A percentile compares a stretch with the other conserved stretches of the same genome.
These are phyloP conservation scores for Cardiocondyla obscurior DNA, from an alignment of 1,140 invertebrate species.

Conservation along the genomic window DNA sequence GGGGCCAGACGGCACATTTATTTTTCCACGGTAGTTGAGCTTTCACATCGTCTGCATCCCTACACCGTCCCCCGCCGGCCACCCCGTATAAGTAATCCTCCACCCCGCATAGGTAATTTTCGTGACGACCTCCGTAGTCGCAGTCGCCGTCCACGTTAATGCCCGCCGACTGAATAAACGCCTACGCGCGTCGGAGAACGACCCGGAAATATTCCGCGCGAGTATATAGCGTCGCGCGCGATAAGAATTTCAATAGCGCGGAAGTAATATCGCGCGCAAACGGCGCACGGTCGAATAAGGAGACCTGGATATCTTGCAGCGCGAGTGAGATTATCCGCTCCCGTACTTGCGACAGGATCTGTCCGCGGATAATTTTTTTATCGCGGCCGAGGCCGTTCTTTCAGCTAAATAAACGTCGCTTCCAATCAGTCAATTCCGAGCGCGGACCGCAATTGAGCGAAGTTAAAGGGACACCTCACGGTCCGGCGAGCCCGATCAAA, in stretches of 20 bases:
- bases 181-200: constrained; percentile 53
- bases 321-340: neutral
- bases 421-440: constrained; percentile 54
- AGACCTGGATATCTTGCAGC: neutral
- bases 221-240: constrained; percentile 7
- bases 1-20: constrained; percentile 67
- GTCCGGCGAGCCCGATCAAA: constrained; percentile 56
- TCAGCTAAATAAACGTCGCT: constrained; percentile 23
- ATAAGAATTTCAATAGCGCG: constrained; percentile 43
- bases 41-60: constrained; percentile 68
- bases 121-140: constrained; percentile 66
- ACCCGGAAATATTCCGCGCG: constrained; percentile 29
- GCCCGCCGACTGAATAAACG: constrained; percentile 68
- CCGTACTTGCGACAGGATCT: neutral
- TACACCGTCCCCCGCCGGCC: constrained; percentile 54
- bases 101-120: constrained; percentile 69
- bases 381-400: neutral
- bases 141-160: constrained; percentile 67
- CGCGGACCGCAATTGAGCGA: constrained; percentile 36
- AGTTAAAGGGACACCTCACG: constrained; percentile 52
- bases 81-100: constrained; percentile 69
- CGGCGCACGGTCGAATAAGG: neutral
- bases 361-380: constrained; percentile 28
- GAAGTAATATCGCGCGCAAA: constrained; percentile 28
- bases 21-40: constrained; percentile 72